Conservation (phyloP, 2,113 vertebrate genomes). For the Chloroceryle aenea region DNA sequence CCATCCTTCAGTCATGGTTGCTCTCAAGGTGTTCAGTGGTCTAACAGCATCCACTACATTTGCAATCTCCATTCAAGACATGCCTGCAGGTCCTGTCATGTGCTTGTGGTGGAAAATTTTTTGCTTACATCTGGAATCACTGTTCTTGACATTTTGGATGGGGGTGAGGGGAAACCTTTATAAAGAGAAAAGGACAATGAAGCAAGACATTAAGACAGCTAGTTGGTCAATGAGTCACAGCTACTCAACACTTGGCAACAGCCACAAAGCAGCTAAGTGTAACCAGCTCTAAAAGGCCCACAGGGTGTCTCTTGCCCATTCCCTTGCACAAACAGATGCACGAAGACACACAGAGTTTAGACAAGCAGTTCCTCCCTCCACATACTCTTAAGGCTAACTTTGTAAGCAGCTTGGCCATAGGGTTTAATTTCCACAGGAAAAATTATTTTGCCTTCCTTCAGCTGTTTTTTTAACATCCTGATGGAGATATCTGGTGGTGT, state of each 20-base stretch:
- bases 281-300: conserved; percentile 14
- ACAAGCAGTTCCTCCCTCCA: not conserved
- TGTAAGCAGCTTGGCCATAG: not conserved
- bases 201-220: conserved; percentile 11
- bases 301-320: not conserved
- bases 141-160: not conserved
- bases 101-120: not conserved
- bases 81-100: not conserved
- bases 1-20: not conserved
- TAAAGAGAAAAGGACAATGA: conserved; percentile 41
- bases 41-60: not conserved
- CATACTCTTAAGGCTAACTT: not conserved
- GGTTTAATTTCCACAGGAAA: not conserved
- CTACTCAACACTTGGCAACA: conserved; percentile 16
- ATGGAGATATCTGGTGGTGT: not conserved
- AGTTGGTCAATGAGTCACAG: conserved; percentile 34
- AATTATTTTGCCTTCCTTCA: not conserved
- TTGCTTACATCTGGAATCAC: conserved; percentile 33
- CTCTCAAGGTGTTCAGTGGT: not conserved
- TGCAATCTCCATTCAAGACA: not conserved
- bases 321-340: not conserved
- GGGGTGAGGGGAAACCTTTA: conserved; percentile 3
- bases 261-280: conserved; percentile 37
- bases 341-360: not conserved
- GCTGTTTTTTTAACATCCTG: not conserved